phyloP scores from a whole-genome alignment of 2,797 vertebrate genomes.

The Rhabdomys pumilio region DNA sequence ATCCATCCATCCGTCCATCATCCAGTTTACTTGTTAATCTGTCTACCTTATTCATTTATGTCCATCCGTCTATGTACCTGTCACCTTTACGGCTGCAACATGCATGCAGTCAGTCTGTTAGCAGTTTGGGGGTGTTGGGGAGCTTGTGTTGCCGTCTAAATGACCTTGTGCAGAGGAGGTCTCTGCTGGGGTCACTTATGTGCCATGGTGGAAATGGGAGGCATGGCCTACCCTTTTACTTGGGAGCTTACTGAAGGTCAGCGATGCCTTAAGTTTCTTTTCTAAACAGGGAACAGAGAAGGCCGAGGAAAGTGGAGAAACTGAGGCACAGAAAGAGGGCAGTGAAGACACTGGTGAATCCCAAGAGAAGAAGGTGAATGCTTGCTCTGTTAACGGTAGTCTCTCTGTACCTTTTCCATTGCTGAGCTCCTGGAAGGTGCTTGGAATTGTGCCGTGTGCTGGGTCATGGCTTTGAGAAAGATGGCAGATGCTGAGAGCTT shows the following conservation, averaged over 20 bases:
- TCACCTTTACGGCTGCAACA: neutral
- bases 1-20: neutral
- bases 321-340: conserved; percentile 76
- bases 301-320: conserved; percentile 68
- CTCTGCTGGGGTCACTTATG: neutral
- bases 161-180: neutral
- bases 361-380: conserved; percentile 86
- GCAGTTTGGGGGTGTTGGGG: no score
- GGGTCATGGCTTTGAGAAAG: neutral
- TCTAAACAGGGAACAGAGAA: conserved; percentile 87
- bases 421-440: neutral
- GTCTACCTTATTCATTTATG: neutral
- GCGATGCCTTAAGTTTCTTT: conserved; percentile 30
- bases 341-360: conserved; percentile 66
- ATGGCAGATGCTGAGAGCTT: neutral
- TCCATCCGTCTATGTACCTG: neutral
- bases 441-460: no score
- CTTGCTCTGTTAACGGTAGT: neutral
- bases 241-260: neutral
- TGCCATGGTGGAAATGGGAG: neutral
- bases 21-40: neutral
- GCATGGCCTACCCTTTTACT: neutral
- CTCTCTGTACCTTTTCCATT: neutral
- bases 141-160: no score
- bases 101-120: neutral